Evolutionary conservation across 92 coral and sea anemone genomes (phyloP), one percentile per base, ranked within the genome.

Genomic region (Porites rus): DNA sequence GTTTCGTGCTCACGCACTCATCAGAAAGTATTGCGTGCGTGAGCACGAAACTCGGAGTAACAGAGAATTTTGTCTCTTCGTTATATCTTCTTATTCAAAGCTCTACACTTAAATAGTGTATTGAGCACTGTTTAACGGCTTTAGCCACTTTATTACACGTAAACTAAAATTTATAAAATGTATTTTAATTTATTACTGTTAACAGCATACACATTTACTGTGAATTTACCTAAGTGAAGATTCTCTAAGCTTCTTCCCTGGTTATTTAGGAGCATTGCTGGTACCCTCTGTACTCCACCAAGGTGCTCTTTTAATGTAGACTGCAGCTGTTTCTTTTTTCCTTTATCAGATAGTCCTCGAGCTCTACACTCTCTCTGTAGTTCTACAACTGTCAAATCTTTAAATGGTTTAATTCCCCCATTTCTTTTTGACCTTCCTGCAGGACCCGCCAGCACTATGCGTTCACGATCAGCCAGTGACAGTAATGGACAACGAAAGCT

Each of bases 211-310:
- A 51, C 65, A 83, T 60, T 18, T 7, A 16, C 18, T n/a, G 12
- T 9, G 16, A 61, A 61, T 18, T 21, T 74, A 82, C 88, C 83
- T 59, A 88, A 70, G 18, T 46, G 67, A n/a, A 88, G 18, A 54
- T 67, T 72, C 60, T 75, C 82, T 24, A 82, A 83, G 75, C 71
- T 83, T 56, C 51, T 82, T 25, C 81, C 91, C 46, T 82, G 88
- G n/a, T 88, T 88, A 58, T 54, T 79, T 51, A 87, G 63, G 85
- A 79, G 78, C 84, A 86, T 71, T 53, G 85, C 90, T 22, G 80
- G 82, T 0, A 88, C 87, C 87, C 90, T 79, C 61, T 79, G 69
- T 51, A 80, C 81, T 53, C 81, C 90, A 22, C 90, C 90, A 82
- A 81, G 74, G 25, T 80, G 72, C 61, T 74, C 70, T 28, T 56